A percentile compares a stretch with the other conserved stretches of the same genome.
Conservation (phyloP, 2,888 invertebrate species). For the Oscheius sp. region DNA sequence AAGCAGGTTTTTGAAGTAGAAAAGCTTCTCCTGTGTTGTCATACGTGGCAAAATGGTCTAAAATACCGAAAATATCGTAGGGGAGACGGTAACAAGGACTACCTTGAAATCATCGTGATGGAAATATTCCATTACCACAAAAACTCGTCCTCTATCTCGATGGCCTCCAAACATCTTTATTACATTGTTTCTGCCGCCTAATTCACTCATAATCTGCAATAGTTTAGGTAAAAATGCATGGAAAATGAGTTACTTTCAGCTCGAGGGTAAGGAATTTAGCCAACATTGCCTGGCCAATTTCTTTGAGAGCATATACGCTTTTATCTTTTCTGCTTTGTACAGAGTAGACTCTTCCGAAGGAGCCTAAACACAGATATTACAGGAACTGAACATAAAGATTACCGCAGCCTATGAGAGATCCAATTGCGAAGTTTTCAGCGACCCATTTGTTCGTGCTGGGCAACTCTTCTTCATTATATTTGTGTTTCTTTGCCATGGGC, state of each 20-base stretch:
- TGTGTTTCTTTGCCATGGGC: too few species aligned
- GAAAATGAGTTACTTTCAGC: slow-evolving; percentile 7
- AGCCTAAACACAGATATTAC: slow-evolving; percentile 33
- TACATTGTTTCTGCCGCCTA: slow-evolving; percentile 22
- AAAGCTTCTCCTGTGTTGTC: slow-evolving; percentile 79
- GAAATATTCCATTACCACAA: slow-evolving; percentile 90
- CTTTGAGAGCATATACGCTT: slow-evolving; percentile 47
- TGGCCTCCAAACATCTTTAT: slow-evolving; percentile 40
- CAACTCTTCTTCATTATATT: neutral
- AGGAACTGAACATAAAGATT: neutral
- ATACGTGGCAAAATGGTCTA: slow-evolving; percentile 14
- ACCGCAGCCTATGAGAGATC: slow-evolving; percentile 44
- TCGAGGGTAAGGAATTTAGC: slow-evolving; percentile 32
- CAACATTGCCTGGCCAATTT: slow-evolving; percentile 37
- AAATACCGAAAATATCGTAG: slow-evolving; percentile 32
- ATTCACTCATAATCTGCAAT: slow-evolving; percentile 21
- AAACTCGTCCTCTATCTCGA: slow-evolving; percentile 80
- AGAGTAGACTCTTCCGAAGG: slow-evolving; percentile 50
- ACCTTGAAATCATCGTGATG: slow-evolving; percentile 85
- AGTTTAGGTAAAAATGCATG: too few species aligned
- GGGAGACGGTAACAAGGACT: slow-evolving; percentile 73
- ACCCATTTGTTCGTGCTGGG: slow-evolving; percentile 43
- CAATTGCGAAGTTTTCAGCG: slow-evolving; percentile 44
- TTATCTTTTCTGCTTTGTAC: slow-evolving; percentile 40
- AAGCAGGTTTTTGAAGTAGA: slow-evolving; percentile 86